Base-by-base conservation (phyloP, 1,140 invertebrate genomes). In the Thaumatotibia leucotreta region DNA sequence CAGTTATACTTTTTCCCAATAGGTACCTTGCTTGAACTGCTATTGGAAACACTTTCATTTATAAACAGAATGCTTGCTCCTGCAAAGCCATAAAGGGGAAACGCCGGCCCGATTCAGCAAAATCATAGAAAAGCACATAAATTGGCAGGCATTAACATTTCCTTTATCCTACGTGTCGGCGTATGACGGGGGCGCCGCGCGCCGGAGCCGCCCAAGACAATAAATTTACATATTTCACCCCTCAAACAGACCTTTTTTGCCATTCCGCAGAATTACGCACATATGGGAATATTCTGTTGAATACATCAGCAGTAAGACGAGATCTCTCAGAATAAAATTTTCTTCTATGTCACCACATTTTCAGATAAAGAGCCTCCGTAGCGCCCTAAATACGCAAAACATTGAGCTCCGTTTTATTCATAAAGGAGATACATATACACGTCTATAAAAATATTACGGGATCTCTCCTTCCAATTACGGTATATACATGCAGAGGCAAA, bases 151-250 rank as follows among this genome's bases (percentile, higher is more conserved):
- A 90, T 90, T 90, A 90, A 90, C 88, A 90, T 90, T 89, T 90
- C 85, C 88, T 90, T 89, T 89, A 90, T 89, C 83, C 84, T 87
- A 87, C 85, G 88, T 90, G 88, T 90, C 85, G 85, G 86, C 74
- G 77, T 90, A 90, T 90, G 88, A 90, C 85, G 88, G 84, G 88
- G 85, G 86, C 80, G 83, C 82, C 65, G 64, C 74, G 62, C 66
- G 67, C 67, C 66, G 75, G 77, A 75, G 84, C 82, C 84, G 86
- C 86, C 88, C 86, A 88, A 90, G 86, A 90, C 88, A 90, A 90
- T 90, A 90, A 90, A 90, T 90, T 90, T 90, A 90, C 88, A 90
- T 90, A 90, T 90, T 90, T 90, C 86, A 90, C 88, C 88, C 88
- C 88, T 88, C 88, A 88, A 88, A 90, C 83, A 88, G 88, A 90